These are phyloP conservation scores for Corapipo altera DNA, from an alignment of 2,113 vertebrate species.

Conservation along the genomic window DNA sequence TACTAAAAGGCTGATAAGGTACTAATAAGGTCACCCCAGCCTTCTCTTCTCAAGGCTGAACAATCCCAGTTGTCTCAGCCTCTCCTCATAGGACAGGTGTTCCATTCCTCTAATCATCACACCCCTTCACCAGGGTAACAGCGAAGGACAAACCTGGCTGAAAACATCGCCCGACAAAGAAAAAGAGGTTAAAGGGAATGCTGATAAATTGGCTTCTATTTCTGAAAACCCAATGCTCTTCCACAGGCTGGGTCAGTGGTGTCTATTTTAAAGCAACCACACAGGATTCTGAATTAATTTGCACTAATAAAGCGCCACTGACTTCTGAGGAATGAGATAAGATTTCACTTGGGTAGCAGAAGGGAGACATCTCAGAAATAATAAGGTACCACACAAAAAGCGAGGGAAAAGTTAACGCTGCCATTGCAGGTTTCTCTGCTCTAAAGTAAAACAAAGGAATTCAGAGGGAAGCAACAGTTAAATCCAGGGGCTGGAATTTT, in stretches of 20 bases:
- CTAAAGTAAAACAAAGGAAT: neutral
- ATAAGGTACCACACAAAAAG: conserved; percentile 19
- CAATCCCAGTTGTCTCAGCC: neutral
- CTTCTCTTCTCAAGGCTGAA: neutral
- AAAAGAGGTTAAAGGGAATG: neutral
- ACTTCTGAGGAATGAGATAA: neutral
- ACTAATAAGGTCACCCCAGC: neutral
- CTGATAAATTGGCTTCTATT: neutral
- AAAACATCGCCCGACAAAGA: neutral
- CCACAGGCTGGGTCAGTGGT: neutral
- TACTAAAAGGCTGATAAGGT: neutral
- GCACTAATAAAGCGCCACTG: neutral
- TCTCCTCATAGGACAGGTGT: neutral
- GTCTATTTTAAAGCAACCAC: conserved; percentile 21
- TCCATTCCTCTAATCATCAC: neutral
- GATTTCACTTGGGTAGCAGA: neutral
- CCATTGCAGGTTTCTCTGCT: neutral
- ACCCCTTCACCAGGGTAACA: neutral
- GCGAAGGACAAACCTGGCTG: neutral
- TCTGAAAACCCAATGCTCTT: neutral
- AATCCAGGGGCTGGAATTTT: neutral
- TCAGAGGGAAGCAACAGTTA: neutral
- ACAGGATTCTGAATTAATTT: conserved; percentile 20
- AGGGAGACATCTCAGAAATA: conserved; percentile 17
- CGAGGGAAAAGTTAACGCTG: neutral